Base-by-base conservation (phyloP, 2,113 vertebrate species). In the Aegypius monachus region DNA sequence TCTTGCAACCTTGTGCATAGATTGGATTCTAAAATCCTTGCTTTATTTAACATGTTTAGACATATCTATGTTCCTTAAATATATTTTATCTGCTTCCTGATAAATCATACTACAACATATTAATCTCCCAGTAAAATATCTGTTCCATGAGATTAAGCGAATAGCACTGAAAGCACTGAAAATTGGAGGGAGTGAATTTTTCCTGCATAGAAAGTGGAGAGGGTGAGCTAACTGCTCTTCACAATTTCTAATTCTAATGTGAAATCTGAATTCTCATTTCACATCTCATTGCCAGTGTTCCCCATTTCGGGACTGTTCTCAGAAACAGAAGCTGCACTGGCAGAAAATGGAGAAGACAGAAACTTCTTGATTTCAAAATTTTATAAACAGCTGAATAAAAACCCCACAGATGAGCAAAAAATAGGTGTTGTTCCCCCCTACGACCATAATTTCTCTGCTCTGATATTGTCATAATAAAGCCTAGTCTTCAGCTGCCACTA, bases 31-130 rank as follows among this genome's bases (percentile, higher is more conserved):
- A 72, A 88, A 95, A 86, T 81, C n/a, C 25, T 83, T 86, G 31
- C 11, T 95, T 94, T 86, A 74, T 86, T 95, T 79, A 47, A 86
- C 72, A 50, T 45, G 22, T 90, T 96, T 92, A 86, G 65, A 81
- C 79, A 55, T 56, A 78, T 58, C 21, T 59, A 3, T 81, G 34
- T 84, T 97, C 43, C 66, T 91, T 80, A 95, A 66, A 86, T 71
- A 53, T 52, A 80, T 97, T 95, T 95, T 70, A 66, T 53, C 45
- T 90, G 7, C 67, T 94, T 95, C 65, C 65, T 88, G 71, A 75
- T 88, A 88, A 93, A 92, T 83, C 36, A 65, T 22, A 18, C 16
- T 84, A 52, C 27, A 93, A 86, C 32, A 63, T 82, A 90, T 81
- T 95, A 94, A 88, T 67, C 62, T 91, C 55, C 48, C 65, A 84